phyloP scores from a whole-genome alignment of 2,888 invertebrate genomes.

The Erebia palarica region DNA sequence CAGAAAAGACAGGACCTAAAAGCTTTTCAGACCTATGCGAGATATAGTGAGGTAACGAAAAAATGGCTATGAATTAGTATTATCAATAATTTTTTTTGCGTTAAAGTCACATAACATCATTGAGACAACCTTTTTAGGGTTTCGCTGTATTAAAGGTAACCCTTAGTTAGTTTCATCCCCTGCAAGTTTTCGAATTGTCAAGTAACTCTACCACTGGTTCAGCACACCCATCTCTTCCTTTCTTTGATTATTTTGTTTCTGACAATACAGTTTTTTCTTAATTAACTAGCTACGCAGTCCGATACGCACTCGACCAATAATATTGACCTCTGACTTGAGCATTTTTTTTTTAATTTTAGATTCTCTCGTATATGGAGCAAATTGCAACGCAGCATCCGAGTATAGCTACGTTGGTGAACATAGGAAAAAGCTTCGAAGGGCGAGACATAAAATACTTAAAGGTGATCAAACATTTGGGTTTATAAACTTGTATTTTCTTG shows the following conservation, averaged over 20 bases:
- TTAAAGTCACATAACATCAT: neutral
- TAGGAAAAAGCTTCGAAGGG: conserved; percentile 83
- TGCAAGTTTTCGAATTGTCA: no score
- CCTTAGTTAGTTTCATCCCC: no score
- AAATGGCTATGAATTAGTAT: neutral
- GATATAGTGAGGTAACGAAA: conserved; percentile 74
- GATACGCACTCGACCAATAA: no score
- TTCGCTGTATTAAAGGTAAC: no score
- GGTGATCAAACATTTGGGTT: conserved; percentile 41
- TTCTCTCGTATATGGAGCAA: conserved; percentile 76
- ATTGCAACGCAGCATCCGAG: conserved; percentile 74
- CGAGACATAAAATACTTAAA: conserved; percentile 83
- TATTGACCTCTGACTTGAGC: neutral
- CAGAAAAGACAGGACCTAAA: conserved; percentile 41
- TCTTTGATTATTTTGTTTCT: no score
- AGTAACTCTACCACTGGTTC: no score
- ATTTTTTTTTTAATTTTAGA: conserved; percentile 52
- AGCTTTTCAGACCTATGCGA: conserved; percentile 83
- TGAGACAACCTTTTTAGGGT: neutral
- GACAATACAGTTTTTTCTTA: no score
- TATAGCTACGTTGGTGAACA: conserved; percentile 75
- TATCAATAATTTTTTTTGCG: neutral
- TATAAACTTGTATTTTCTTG: neutral
- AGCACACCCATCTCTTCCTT: no score
- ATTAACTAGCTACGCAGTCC: no score